A percentile compares a stretch with the other conserved stretches of the same genome.
phyloP scores from a whole-genome alignment of 2,888 invertebrate genomes.

The Hydroisotoma schaefferi region DNA sequence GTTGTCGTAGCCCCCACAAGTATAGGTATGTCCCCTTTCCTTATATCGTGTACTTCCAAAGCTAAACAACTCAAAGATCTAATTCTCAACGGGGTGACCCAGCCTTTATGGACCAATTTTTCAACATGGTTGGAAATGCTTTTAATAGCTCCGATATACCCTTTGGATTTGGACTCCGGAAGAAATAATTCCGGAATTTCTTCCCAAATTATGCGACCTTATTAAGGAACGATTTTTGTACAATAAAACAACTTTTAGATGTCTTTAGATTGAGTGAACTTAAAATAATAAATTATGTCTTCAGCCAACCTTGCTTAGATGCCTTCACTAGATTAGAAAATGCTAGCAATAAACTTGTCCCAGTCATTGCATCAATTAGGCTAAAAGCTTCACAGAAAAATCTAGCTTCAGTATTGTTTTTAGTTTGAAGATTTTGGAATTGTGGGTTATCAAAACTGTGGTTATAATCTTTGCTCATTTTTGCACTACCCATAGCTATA shows the following conservation, averaged over 20 bases:
- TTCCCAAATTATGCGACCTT: slow-evolving; percentile 2
- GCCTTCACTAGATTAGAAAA: slow-evolving; percentile 5
- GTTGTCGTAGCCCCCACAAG: background rate
- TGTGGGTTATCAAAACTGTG: slow-evolving; percentile 5
- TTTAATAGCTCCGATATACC: background rate
- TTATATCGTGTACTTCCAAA: background rate
- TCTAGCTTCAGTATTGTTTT: slow-evolving; percentile 14
- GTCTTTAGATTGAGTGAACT: background rate
- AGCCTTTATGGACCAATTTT: background rate
- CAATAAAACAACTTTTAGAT: background rate
- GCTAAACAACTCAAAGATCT: slow-evolving; percentile 1
- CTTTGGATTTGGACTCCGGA: background rate
- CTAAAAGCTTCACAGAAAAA: slow-evolving; percentile 27
- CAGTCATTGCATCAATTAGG: slow-evolving; percentile 20
- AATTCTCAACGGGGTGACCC: slow-evolving; percentile 3
- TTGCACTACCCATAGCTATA: too few relatives aligned
- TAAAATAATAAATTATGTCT: background rate
- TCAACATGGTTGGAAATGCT: background rate
- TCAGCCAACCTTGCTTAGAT: slow-evolving; percentile 17
- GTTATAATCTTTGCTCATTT: background rate
- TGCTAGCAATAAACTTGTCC: slow-evolving; percentile 1
- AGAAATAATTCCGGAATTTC: slow-evolving; percentile 10
- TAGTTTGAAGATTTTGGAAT: slow-evolving; percentile 10
- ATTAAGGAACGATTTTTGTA: background rate
- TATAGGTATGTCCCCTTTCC: background rate